Evolutionary conservation across 2,888 invertebrate species (phyloP), one percentile per base, ranked within the genome.

Genomic region (Notocelia uddmanniana): DNA sequence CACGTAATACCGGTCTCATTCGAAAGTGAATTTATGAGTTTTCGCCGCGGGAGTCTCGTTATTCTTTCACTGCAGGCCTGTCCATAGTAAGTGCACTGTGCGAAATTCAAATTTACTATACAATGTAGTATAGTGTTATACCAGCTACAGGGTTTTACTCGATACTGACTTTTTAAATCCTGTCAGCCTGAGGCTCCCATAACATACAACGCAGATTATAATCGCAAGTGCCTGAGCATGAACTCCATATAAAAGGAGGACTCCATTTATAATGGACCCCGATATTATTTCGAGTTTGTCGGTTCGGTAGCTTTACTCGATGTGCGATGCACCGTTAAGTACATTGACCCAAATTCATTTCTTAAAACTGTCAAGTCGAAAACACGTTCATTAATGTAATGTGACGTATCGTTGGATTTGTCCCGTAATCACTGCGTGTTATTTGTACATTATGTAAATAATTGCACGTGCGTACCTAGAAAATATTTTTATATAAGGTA

Each of bases 11-110:
- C 68, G 74, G 68, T 77, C 73, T 74, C 71, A 50, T 34, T 68
- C 60, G 68, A 60, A 75, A 78, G 79, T 73, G 77, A 83, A 81
- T 85, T 83, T 85, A 86, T 83, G 81, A 77, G 76, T 81, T 78
- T 74, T 76, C 77, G 78, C 82, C 75, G 82, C 80, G 80, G 81
- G 82, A 79, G 81, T 78, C 82, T 83, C 79, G 80, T 86, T 84
- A 85, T 78, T 69, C 52, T 58, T 66, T 68, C 69, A 31, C n/a
- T n/a, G n/a, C 58, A 68, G 15, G 21, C 52, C 26, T 26, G 50
- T 48, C 26, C 41, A 41, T 57, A 58, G 11, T 45, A 62, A 31
- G 34, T 52, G 37, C 58, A 58, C 34, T 41, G 19, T 54, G 21
- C 54, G 59, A 71, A 66, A 66, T 45, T 66, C 45, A 66, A 59